Evolutionary conservation across 2,797 vertebrate genomes (phyloP), one percentile per base, ranked within the genome.

Genomic region (Otolemur crassicaudatus): DNA sequence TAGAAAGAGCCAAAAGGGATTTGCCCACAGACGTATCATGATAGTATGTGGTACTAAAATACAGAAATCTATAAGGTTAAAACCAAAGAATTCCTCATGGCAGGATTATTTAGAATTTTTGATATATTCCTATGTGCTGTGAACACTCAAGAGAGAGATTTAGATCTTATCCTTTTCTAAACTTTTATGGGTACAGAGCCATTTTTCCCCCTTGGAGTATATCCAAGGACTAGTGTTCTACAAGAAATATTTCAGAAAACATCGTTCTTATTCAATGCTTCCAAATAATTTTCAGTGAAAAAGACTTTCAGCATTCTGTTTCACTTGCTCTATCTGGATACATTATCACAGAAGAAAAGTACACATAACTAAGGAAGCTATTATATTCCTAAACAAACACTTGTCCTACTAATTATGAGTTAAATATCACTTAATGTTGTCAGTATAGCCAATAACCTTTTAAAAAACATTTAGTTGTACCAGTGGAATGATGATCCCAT

Each of bases 151-250:
- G 23, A 67, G 49, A 81, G 8, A 87, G 34, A 91, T 31, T 19
- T 67, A 46, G 61, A 40, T 73, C 88, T 92, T 61, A 53, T 63
- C 40, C 27, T 86, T 95, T 84, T 83, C 76, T 95, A 75, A 94
- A 67, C 10, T 46, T 91, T 76, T 84, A 87, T 53, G 17, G 56
- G 43, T 76, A 84, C 72, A 82, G 14, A 46, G 43, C 10, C 16
- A 49, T 31, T 34, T 61, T 80, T 11, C 49, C 2, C 7, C 79
- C 60, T 91, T 76, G 58, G 79, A 37, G 6, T 43, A 65, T 86
- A 91, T 83, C 65, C 63, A 91, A 80, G 17, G 6, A 65, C 65
- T 86, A 83, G 23, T 49, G 14, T 49, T 83, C 58, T 80, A 22
- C 2, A 70, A 87, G 63, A 82, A 82, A 70, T 7, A 56, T 56